These are phyloP conservation scores for Pseudotriccus pelzelni DNA, from an alignment of 2,797 vertebrate species.

Conservation along the genomic window DNA sequence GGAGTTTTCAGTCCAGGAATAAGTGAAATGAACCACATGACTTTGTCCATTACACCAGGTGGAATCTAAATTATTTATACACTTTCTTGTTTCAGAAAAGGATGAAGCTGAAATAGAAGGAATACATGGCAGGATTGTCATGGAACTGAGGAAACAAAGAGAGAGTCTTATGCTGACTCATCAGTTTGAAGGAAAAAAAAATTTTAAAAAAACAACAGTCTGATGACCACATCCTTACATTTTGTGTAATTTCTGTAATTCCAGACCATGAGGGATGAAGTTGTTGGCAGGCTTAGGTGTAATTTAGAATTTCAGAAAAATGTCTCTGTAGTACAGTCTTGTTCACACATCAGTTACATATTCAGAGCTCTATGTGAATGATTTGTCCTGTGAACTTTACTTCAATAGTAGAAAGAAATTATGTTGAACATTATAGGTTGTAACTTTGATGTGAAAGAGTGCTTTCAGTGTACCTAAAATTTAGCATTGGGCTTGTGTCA, in stretches of 20 bases:
- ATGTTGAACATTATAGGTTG: not conserved
- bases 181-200: not conserved
- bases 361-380: not conserved
- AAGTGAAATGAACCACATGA: not conserved
- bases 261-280: not conserved
- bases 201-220: fast-evolving
- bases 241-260: not conserved
- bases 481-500: not conserved
- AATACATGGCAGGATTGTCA: not conserved
- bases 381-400: not conserved
- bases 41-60: fast-evolving
- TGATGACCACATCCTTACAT: not conserved
- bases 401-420: not conserved
- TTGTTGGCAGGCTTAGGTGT: not conserved
- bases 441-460: not conserved
- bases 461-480: not conserved
- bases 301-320: not conserved
- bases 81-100: not conserved
- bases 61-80: not conserved
- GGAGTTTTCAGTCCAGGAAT: not conserved
- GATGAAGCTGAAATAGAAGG: not conserved
- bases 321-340: not conserved
- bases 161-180: not conserved
- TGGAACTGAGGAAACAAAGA: not conserved
- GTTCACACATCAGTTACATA: not conserved